Conservation (phyloP, 2,113 vertebrate species). For the Dermatemys mawii region DNA sequence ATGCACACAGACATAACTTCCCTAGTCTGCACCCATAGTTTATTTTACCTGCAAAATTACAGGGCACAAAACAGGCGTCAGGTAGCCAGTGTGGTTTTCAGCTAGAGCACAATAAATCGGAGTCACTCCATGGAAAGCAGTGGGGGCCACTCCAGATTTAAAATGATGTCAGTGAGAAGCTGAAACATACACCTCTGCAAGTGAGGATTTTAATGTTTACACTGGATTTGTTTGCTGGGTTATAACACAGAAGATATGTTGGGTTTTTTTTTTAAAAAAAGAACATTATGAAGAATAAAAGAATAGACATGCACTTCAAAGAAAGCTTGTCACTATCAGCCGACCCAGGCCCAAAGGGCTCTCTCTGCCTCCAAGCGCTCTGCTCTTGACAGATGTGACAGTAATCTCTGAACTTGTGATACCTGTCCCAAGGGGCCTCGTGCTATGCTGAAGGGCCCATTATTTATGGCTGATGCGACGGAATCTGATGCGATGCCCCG, state of each 20-base stretch:
- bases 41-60: neutral
- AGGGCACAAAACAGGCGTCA: accelerated
- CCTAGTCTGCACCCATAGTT: accelerated
- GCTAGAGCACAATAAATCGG: neutral
- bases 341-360: accelerated
- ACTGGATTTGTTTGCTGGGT: accelerated
- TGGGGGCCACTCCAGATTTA: neutral
- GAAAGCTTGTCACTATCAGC: accelerated
- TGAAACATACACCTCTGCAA: neutral
- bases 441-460: neutral
- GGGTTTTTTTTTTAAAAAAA: neutral
- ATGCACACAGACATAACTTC: accelerated
- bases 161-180: accelerated
- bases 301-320: neutral
- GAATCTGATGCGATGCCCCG: neutral
- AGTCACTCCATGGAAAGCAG: neutral
- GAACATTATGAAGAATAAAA: neutral
- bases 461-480: neutral
- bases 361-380: neutral
- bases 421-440: neutral
- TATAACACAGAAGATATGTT: neutral
- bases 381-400: neutral
- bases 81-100: neutral
- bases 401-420: neutral
- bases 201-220: neutral